Conservation (phyloP, 92 coral and sea anemone genomes). For the Porites evermanni region DNA sequence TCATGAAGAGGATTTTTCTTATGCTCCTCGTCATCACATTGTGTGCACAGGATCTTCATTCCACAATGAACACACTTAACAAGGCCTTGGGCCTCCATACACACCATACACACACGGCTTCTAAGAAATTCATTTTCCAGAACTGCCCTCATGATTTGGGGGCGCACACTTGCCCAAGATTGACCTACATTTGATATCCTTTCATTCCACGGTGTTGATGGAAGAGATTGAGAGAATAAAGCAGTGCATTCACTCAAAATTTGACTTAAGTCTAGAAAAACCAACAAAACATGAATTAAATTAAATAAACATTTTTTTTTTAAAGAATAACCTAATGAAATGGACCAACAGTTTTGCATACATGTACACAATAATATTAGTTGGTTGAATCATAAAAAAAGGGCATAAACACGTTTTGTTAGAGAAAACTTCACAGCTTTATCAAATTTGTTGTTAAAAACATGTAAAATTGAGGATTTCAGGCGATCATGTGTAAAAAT, state of each 20-base stretch:
- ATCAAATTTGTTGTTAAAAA: too few species aligned
- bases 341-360: too few species aligned
- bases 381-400: too few species aligned
- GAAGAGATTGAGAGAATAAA: not conserved
- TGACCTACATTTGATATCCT: not conserved
- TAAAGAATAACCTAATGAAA: too few species aligned
- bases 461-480: too few species aligned
- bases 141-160: not conserved
- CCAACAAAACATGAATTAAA: too few species aligned
- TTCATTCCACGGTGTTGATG: not conserved
- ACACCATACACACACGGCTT: not conserved
- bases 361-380: too few species aligned
- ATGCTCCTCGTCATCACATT: slow-evolving; percentile 21
- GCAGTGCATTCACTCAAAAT: not conserved
- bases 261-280: not conserved
- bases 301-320: too few species aligned
- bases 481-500: too few species aligned
- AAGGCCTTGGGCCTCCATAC: slow-evolving; percentile 1
- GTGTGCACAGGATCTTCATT: not conserved
- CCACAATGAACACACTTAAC: slow-evolving; percentile 3
- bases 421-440: too few species aligned
- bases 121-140: not conserved
- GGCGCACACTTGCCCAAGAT: not conserved
- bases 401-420: too few species aligned
- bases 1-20: slow-evolving; percentile 38